Evolutionary conservation across 2,797 vertebrate genomes (phyloP).

Genomic region (Hydrolagus colliei): DNA sequence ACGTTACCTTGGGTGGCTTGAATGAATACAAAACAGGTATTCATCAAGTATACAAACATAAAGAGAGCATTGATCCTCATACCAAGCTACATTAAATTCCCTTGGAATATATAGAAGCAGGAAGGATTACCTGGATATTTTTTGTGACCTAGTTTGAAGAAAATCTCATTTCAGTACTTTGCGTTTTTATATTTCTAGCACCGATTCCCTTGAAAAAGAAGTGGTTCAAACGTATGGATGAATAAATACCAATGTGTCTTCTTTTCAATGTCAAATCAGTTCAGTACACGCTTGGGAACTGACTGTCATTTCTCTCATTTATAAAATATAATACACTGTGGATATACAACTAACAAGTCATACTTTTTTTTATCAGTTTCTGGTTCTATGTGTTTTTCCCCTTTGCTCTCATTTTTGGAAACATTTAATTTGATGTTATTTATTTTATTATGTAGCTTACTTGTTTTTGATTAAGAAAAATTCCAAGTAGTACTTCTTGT

Average conservation of each 20-base stretch:
- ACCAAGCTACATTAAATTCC: not conserved
- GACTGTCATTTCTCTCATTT: not conserved
- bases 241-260: not conserved
- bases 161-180: not conserved
- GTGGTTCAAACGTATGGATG: not conserved
- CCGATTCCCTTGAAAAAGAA: not conserved
- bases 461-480: not conserved
- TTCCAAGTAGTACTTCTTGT: not conserved
- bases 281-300: not conserved
- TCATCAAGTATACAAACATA: not conserved
- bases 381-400: not conserved
- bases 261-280: conserved; percentile 17
- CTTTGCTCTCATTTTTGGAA: not conserved
- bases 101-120: not conserved
- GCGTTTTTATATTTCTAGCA: not conserved
- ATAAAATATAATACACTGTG: not conserved
- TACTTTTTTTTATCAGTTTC: not conserved
- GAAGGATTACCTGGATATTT: not conserved
- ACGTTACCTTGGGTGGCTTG: not conserved
- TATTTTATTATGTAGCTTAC: no score
- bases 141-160: not conserved
- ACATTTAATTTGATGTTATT: not conserved
- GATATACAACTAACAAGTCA: not conserved
- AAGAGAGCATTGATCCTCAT: not conserved
- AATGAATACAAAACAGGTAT: not conserved